Conservation (phyloP, 1,140 invertebrate species). For the Mamestra configurata region DNA sequence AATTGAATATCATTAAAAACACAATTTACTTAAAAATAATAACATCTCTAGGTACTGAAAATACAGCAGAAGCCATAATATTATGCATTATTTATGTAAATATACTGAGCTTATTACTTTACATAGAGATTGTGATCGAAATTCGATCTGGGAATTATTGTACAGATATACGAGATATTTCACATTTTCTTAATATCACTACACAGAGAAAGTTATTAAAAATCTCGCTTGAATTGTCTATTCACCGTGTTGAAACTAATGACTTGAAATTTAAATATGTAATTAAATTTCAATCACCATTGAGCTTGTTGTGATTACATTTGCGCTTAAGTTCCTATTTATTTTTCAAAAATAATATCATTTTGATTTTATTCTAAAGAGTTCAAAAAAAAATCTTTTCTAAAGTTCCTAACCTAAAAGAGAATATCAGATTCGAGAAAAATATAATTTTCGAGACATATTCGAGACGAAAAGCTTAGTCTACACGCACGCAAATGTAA, state of each 20-base stretch:
- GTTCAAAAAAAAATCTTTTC: background rate
- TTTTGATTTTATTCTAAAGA: background rate
- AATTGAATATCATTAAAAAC: background rate
- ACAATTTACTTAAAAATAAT: background rate
- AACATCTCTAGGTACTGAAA: background rate
- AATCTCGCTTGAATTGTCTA: background rate
- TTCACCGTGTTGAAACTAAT: background rate
- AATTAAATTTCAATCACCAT: background rate
- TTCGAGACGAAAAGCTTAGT: background rate
- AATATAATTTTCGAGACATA: background rate
- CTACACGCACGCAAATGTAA: slow-evolving; percentile 38
- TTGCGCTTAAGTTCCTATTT: no score
- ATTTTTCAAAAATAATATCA: background rate
- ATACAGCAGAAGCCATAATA: slow-evolving; percentile 2
- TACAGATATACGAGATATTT: slow-evolving; percentile 5
- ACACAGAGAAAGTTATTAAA: background rate
- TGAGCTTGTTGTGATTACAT: background rate
- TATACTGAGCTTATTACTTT: background rate
- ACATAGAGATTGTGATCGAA: background rate
- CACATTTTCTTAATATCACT: background rate
- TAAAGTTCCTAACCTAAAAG: background rate
- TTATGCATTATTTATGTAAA: slow-evolving; percentile 11
- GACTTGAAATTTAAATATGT: slow-evolving; percentile 11
- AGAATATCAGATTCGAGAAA: background rate
- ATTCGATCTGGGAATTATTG: background rate